Base-by-base conservation (phyloP, 2,888 invertebrate species). In the Stenoptilia bipunctidactyla region DNA sequence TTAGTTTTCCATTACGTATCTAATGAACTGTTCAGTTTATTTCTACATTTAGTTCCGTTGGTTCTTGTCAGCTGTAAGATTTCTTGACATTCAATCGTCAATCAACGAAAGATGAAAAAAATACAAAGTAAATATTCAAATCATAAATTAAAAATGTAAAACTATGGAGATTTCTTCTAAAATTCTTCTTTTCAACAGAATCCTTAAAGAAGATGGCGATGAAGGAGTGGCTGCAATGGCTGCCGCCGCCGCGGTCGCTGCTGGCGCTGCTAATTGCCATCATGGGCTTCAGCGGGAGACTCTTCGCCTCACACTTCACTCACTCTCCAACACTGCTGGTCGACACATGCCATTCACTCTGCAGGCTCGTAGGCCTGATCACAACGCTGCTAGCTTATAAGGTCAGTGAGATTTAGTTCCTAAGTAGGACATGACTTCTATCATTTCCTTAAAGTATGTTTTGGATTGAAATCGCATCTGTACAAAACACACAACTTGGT, bases 261-360 rank as follows among this genome's bases (percentile, higher is more conserved):
- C 90, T 91, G 52, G 88, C 94, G 40, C 77, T 94, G 50, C 80
- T 88, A 50, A 82, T 94, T 54, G 92, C 93, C 1, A 72, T 88
- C 15, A 85, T 87, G 38, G 92, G 92, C 56, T 96, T 97, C 76
- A 72, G 92, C 49, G 89, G 92, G 2, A 92, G 97, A 61, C 85
- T 97, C 53, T 87, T 92, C 50, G 89, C 94, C 6, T 94, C 96
- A 45, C 93, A 97, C 70, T 83, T 94, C 53, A 95, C 96, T 1
- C 94, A 97, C 73, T 93, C 96, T 1, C 87, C 97, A 38, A 96
- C 97, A 0, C 86, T 97, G 9, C 89, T 97, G 37, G 92, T 96
- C 52, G 95, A 96, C 68, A 91, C 96, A 8, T 97, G 97, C 79
- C 96, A 97, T 75, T 94, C 96, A 87, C 87, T 98, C 39, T 97